These are phyloP conservation scores for Pelecanus crispus DNA, from an alignment of 2,113 vertebrate species.

Conservation along the genomic window DNA sequence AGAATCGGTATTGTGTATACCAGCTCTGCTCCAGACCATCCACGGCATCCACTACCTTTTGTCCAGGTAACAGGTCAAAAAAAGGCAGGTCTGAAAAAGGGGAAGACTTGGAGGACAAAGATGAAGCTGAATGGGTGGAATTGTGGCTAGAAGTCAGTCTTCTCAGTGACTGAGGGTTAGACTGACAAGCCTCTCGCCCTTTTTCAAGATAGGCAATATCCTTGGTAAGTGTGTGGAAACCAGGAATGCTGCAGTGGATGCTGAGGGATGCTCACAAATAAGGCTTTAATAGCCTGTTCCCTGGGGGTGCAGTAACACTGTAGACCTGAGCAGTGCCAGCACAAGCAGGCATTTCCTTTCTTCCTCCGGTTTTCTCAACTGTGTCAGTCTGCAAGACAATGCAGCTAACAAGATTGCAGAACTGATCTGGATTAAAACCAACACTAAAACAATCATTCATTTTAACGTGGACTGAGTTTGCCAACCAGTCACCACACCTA, in stretches of 20 bases:
- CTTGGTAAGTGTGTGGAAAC: not conserved
- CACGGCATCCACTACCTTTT: not conserved
- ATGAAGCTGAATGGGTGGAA: not conserved
- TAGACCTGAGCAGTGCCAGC: not conserved
- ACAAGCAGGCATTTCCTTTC: not conserved
- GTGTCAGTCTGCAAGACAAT: not conserved
- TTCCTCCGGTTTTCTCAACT: not conserved
- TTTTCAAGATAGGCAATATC: not conserved
- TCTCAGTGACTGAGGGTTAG: not conserved
- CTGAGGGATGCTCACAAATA: not conserved
- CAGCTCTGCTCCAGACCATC: not conserved
- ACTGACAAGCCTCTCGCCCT: not conserved
- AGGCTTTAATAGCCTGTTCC: not conserved
- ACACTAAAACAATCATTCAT: not conserved
- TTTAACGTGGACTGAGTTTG: not conserved
- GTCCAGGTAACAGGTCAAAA: not conserved
- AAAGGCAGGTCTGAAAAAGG: fast-evolving
- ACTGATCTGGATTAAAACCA: not conserved
- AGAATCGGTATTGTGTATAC: fast-evolving
- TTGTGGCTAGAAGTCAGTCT: not conserved
- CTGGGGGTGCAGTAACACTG: not conserved
- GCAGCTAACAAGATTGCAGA: not conserved
- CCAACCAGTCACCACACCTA: not conserved
- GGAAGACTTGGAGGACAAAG: not conserved
- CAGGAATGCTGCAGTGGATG: not conserved